Percentiles rank a stretch among this genome's conserved stretches.
Evolutionary conservation across 2,888 invertebrate genomes (phyloP).

Genomic region (Hedychridium roseum): DNA sequence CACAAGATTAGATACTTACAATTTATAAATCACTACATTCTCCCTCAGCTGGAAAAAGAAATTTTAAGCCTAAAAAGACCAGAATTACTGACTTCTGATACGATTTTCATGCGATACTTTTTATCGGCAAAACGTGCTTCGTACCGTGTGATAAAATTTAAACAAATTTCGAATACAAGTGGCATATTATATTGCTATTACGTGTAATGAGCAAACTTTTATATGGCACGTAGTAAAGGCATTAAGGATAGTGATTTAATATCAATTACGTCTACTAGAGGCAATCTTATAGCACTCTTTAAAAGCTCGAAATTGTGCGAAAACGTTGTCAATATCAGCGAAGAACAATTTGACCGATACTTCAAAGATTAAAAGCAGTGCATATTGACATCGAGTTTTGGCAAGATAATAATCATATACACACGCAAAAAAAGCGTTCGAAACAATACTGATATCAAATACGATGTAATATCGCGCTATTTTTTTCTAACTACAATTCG

Average conservation of each 20-base stretch:
- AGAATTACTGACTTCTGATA: no score
- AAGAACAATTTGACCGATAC: constrained; percentile 25
- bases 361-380: constrained; percentile 35
- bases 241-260: constrained; percentile 14
- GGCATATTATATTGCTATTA: constrained; percentile 4
- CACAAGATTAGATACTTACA: no score
- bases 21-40: no score
- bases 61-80: no score
- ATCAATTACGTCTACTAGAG: constrained; percentile 11
- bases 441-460: constrained; percentile 43
- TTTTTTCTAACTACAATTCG: not conserved
- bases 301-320: constrained; percentile 34
- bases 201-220: constrained; percentile 22
- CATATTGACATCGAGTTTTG: constrained; percentile 41
- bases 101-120: no score
- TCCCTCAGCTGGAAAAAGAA: no score
- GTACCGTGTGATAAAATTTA: no score
- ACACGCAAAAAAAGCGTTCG: constrained; percentile 36
- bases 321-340: constrained; percentile 15
- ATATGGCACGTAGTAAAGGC: constrained; percentile 35
- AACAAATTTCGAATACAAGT: no score
- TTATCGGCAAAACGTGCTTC: no score
- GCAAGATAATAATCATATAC: constrained; percentile 32
- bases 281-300: constrained; percentile 14
- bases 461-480: constrained; percentile 26